These are phyloP conservation scores for Reticulitermes lucifugus DNA, from an alignment of 2,888 invertebrate genomes.

Conservation along the genomic window DNA sequence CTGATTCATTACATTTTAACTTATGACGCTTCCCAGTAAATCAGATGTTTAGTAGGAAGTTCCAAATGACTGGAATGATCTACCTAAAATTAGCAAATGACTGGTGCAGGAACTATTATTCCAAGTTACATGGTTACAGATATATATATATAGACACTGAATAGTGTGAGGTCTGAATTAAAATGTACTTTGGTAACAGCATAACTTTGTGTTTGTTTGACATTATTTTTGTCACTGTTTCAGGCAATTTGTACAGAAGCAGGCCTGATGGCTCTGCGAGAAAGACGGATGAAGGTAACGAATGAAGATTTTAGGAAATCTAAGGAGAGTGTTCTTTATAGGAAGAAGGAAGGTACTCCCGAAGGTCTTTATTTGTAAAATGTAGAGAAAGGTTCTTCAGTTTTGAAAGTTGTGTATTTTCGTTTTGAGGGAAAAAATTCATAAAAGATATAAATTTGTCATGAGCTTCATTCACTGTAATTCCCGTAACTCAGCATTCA, in stretches of 20 bases:
- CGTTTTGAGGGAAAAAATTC: neutral
- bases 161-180: too few relatives aligned
- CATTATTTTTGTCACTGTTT: constrained; percentile 56
- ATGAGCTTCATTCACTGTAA: neutral
- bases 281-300: constrained; percentile 99
- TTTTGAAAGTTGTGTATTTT: neutral
- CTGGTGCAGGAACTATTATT: too few relatives aligned
- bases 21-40: too few relatives aligned
- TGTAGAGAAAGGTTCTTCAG: neutral
- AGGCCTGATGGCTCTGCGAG: constrained; percentile 96
- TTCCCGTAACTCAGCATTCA: neutral
- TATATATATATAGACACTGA: too few relatives aligned
- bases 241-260: constrained; percentile 99
- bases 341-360: constrained; percentile 99
- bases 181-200: too few relatives aligned
- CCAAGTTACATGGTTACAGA: too few relatives aligned
- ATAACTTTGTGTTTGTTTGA: too few relatives aligned
- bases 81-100: too few relatives aligned
- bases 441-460: neutral
- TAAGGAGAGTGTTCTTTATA: constrained; percentile 98
- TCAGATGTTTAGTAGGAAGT: too few relatives aligned
- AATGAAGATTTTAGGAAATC: constrained; percentile 99
- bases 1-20: too few relatives aligned
- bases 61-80: too few relatives aligned
- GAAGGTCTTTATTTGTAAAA: constrained; percentile 96